Percentiles rank a stretch among this genome's conserved stretches.
Conservation (phyloP, 1,140 invertebrate species). For the Eupeodes corollae region DNA sequence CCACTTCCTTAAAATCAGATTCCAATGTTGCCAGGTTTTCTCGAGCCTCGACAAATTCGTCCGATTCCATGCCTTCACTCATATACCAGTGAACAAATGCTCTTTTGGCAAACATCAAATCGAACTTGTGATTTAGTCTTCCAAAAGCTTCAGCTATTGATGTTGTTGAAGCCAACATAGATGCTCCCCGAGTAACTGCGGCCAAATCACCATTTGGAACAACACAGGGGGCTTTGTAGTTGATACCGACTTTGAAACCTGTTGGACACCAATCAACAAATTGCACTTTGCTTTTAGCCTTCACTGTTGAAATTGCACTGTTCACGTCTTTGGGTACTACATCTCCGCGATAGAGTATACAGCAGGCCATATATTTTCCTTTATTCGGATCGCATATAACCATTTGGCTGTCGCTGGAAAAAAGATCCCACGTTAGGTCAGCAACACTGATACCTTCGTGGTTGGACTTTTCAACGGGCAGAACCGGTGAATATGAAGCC, state of each 20-base stretch:
- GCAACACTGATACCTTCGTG: conserved; percentile 53
- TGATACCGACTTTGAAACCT: conserved; percentile 52
- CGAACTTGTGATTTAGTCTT: conserved; percentile 60
- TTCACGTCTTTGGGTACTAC: conserved; percentile 49
- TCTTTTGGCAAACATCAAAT: conserved; percentile 63
- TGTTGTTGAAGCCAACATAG: conserved; percentile 62
- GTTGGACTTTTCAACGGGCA: conserved; percentile 47
- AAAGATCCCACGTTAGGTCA: conserved; percentile 57
- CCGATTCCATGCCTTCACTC: conserved; percentile 39
- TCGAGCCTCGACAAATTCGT: conserved; percentile 6
- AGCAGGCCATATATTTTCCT: conserved; percentile 65
- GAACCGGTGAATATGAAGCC: conserved; percentile 53
- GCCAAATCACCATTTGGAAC: conserved; percentile 57
- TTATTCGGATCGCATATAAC: conserved; percentile 54
- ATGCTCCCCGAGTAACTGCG: conserved; percentile 48
- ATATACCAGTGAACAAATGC: conserved; percentile 63
- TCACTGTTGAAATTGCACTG: conserved; percentile 63
- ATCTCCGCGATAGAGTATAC: conserved; percentile 55
- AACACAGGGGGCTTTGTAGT: conserved; percentile 49
- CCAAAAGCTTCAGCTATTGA: conserved; percentile 61
- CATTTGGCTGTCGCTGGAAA: conserved; percentile 56
- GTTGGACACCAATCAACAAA: conserved; percentile 58
- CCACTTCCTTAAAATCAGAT: conserved; percentile 46
- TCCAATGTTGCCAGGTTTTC: conserved; percentile 51
- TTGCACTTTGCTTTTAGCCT: conserved; percentile 51